These are phyloP conservation scores for Neotoma lepida DNA, from an alignment of 2,113 vertebrate genomes.

Conservation along the genomic window DNA sequence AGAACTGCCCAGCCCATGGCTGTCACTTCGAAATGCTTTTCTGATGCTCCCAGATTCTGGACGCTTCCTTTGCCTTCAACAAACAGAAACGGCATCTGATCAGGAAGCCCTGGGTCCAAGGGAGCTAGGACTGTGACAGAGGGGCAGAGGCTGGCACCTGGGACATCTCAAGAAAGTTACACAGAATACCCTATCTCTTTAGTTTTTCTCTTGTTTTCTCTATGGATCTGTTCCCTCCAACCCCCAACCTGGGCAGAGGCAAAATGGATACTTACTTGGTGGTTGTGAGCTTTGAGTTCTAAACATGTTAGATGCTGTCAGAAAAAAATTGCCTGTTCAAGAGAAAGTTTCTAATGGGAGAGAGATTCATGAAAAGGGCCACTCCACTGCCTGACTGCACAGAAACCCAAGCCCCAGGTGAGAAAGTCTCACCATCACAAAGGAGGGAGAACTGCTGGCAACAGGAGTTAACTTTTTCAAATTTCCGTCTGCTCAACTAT, in stretches of 20 bases:
- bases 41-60: conserved; percentile 94
- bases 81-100: conserved; percentile 85
- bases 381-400: conserved; percentile 31
- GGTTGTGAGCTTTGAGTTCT: conserved; percentile 57
- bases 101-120: conserved; percentile 18
- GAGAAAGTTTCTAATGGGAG: conserved; percentile 53
- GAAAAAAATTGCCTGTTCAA: conserved; percentile 69
- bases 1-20: conserved; percentile 86
- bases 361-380: conserved; percentile 38
- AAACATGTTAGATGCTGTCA: conserved; percentile 66
- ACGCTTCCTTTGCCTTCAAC: conserved; percentile 94
- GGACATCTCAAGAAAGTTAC: conserved; percentile 20
- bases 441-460: not conserved
- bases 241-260: conserved; percentile 55
- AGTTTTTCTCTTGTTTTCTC: not conserved
- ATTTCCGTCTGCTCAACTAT: not conserved
- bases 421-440: conserved; percentile 51
- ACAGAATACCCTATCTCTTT: not conserved
- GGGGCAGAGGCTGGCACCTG: not conserved
- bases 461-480: not conserved
- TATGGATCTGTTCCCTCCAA: conserved; percentile 22
- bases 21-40: conserved; percentile 93
- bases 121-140: not conserved
- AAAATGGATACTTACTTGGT: conserved; percentile 75
- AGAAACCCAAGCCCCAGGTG: conserved; percentile 33